phyloP scores from a whole-genome alignment of 2,797 vertebrate genomes.

The Emydoidea blandingii region DNA sequence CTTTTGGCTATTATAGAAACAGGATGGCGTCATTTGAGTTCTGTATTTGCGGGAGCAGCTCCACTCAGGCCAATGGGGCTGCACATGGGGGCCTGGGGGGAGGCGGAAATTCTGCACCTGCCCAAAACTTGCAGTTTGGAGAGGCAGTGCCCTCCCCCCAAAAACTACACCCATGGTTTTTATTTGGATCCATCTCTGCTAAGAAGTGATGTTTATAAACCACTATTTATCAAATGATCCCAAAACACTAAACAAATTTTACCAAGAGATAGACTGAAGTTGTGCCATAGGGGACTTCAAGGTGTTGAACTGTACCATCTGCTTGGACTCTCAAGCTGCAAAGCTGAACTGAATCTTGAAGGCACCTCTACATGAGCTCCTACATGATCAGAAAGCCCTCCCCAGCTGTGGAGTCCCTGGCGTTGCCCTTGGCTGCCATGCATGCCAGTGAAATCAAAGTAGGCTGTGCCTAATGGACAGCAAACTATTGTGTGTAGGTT shows the following conservation, averaged over 20 bases:
- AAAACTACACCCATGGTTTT: background rate
- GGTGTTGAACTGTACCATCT: background rate
- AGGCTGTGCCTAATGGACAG: background rate
- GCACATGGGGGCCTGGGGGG: no score
- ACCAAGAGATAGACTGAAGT: background rate
- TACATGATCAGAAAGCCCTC: background rate
- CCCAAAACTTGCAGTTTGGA: no score
- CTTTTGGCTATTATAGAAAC: conserved; percentile 5
- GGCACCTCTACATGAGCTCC: background rate
- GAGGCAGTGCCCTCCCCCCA: no score
- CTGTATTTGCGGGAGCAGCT: no score
- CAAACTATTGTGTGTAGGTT: background rate
- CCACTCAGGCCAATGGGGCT: no score
- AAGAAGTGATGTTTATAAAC: background rate
- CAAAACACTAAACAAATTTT: background rate
- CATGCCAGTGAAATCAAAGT: background rate
- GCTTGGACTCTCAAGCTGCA: background rate
- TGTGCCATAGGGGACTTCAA: background rate
- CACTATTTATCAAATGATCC: background rate
- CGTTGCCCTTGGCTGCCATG: background rate
- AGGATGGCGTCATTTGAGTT: no score
- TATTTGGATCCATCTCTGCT: background rate
- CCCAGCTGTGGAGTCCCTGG: accelerated
- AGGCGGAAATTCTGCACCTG: no score
- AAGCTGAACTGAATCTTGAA: background rate